Evolutionary conservation across 2,888 invertebrate genomes (phyloP), one percentile per base, ranked within the genome.

Genomic region (Cerastoderma edule): DNA sequence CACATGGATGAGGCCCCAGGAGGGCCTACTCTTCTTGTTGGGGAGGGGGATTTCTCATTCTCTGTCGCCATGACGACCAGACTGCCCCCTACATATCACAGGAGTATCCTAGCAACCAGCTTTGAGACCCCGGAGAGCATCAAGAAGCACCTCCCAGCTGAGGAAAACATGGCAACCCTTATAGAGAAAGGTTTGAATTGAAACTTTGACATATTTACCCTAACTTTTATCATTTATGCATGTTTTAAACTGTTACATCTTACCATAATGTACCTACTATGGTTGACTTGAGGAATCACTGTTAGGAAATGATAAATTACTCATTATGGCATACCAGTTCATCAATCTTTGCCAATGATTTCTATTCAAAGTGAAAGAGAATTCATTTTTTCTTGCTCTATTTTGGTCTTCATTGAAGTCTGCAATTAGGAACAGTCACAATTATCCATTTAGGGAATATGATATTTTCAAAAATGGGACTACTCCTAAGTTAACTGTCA

Each of bases 21-120:
- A 33, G 89, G 88, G 10, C 50, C 67, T 1, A 72, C 85, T 19
- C 89, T 94, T 44, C 88, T 94, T 16, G 89, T 94, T 30, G 94
- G 94, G 5, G 94, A 94, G 86, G 94, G 94, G 2, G 94, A 94
- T 89, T 94, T 94, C 89, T 94, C 94, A 1, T 94, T 94, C 83
- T 88, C 93, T 22, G 91, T 92, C 22, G 91, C 93, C 24, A 88
- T 94, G 60, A 79, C 89, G 32, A 86, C 89, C 33, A 73, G 72
- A 44, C 50, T 72, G 39, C 60, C 67, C 24, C 28, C 46, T 8
- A 39, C 19, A 6, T n/a, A 8, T 56, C 54, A 63, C 32, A 10
- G 19, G 10, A 39, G 56, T 35, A 80, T 90, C 33, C 84, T 93
- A 19, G 89, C 94, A 19, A 92, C 94, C 27, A 93, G 93, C 83